These are phyloP conservation scores for Cloeon dipterum DNA, from an alignment of 2,888 invertebrate genomes.

Conservation along the genomic window DNA sequence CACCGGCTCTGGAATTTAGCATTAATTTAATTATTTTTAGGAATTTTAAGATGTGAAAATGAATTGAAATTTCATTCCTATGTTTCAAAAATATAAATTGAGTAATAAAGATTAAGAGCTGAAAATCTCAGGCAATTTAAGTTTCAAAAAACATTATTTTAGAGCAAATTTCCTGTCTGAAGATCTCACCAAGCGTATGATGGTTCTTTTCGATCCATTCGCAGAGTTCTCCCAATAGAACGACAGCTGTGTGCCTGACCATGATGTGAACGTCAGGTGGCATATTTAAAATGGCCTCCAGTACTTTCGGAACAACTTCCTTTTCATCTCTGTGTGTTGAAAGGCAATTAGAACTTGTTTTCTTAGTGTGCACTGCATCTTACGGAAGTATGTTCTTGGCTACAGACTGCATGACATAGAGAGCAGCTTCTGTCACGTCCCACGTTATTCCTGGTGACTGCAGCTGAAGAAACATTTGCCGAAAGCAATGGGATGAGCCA, in stretches of 20 bases:
- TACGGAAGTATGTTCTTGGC: slow-evolving; percentile 88
- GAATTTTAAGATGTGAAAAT: neutral
- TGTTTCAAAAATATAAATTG: neutral
- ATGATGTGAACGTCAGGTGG: slow-evolving; percentile 63
- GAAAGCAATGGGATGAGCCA: slow-evolving; percentile 75
- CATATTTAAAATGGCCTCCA: slow-evolving; percentile 70
- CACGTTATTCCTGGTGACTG: slow-evolving; percentile 52
- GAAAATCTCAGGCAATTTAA: too few species aligned
- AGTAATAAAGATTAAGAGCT: neutral
- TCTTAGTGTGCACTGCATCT: too few species aligned
- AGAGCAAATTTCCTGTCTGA: neutral
- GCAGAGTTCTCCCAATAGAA: slow-evolving; percentile 70
- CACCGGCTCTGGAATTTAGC: slow-evolving; percentile 36
- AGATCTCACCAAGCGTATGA: slow-evolving; percentile 33
- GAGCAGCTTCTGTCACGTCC: slow-evolving; percentile 82
- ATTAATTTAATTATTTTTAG: slow-evolving; percentile 2
- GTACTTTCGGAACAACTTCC: slow-evolving; percentile 78
- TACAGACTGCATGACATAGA: slow-evolving; percentile 87
- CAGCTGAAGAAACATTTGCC: slow-evolving; percentile 67
- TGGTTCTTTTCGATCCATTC: slow-evolving; percentile 89
- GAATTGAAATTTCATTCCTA: neutral
- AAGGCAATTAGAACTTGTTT: too few species aligned
- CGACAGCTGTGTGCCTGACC: slow-evolving; percentile 69
- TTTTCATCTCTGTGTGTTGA: slow-evolving; percentile 63
- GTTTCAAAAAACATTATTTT: neutral